Evolutionary conservation across 2,888 invertebrate species (phyloP), one percentile per base, ranked within the genome.

Genomic region (Caenorhabditis macrosperma): DNA sequence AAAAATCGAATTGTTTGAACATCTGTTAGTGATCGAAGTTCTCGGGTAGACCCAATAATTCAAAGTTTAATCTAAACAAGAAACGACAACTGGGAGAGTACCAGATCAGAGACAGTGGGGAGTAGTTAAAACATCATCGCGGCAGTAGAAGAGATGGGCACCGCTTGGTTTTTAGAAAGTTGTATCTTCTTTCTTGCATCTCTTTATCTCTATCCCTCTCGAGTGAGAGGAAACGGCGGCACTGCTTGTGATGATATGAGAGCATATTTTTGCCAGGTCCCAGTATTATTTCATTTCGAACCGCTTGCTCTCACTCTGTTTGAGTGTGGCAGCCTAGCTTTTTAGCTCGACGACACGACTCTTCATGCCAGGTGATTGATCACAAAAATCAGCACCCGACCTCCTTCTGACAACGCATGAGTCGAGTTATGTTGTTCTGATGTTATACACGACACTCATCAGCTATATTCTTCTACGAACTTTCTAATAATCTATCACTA

Each of bases 241-340:
- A 55, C 63, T 63, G 48, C 71, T 71, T 72, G 63, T 63, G 72
- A 72, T 72, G 63, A 72, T 72, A 72, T 72, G 71, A 72, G 63
- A 74, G 64, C 74, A 74, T 50, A 48, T 44, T 28, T 30, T 69
- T 24, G n/a, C 57, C 38, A 72, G 55, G 57, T 59, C 59, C 66
- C 74, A 59, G 66, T 74, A 74, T 74, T 64, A 59, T 64, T 64
- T 74, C 64, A 59, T 66, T 74, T 74, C 74, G 59, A 74, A 64
- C 72, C 63, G 52, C 64, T 54, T 44, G 26, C 30, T 63, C 46
- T 50, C 26, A 17, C 55, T 72, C 35, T 46, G 35, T 63, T 35
- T 38, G 35, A 55, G 35, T 48, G 57, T 55, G n/a, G 59, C 9
- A 59, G 64, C 64, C 38, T 63, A 72, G 72, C 72, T 72, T 63